Conservation (phyloP, 2,888 invertebrate genomes). For the Pogonocherus hispidulus region DNA sequence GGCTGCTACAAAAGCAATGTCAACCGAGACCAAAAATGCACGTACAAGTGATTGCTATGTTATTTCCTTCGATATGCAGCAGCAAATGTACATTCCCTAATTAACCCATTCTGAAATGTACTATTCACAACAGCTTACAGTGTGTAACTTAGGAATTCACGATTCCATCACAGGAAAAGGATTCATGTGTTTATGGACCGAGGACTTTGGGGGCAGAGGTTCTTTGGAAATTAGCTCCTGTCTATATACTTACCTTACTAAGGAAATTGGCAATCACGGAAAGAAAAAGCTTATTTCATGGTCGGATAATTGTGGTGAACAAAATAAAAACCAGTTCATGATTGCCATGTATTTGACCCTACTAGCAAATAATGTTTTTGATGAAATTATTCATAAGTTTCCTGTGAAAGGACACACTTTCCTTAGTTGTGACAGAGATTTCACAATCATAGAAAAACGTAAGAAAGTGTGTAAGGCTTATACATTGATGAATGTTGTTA, state of each 20-base stretch:
- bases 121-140: constrained; percentile 26
- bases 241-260: constrained; percentile 26
- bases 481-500: constrained; percentile 12
- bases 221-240: constrained; percentile 17
- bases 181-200: constrained; percentile 1
- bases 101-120: constrained; percentile 3
- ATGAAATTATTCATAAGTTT: constrained; percentile 19
- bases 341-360: constrained; percentile 17
- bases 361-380: constrained; percentile 16
- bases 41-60: constrained; percentile 1
- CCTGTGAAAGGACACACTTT: constrained; percentile 23
- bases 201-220: constrained; percentile 9
- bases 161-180: constrained; percentile 14
- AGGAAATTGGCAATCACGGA: constrained; percentile 19
- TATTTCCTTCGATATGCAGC: constrained; percentile 3
- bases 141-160: constrained; percentile 25
- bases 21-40: constrained; percentile 18
- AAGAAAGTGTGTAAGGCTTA: constrained; percentile 12
- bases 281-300: constrained; percentile 28
- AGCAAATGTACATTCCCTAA: constrained; percentile 7
- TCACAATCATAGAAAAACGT: constrained; percentile 24
- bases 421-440: constrained; percentile 21
- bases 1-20: constrained; percentile 29
- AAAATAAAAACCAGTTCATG: constrained; percentile 19
- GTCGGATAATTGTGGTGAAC: constrained; percentile 14